These are phyloP conservation scores for Physella acuta DNA, from an alignment of 1,140 invertebrate species.

Conservation along the genomic window DNA sequence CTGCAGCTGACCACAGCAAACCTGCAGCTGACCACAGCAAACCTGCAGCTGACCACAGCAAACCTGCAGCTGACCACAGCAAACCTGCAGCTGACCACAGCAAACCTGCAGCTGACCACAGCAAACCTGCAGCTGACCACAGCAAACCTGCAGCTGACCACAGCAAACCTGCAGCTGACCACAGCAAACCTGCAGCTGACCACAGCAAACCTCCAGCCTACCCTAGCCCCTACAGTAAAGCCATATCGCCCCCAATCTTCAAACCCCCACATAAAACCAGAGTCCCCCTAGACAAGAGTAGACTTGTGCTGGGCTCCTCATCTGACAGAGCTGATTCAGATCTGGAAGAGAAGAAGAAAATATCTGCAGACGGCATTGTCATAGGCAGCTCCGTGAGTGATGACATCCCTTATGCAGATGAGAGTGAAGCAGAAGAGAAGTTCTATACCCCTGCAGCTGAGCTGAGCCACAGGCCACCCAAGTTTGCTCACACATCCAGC, in stretches of 20 bases:
- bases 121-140: not conserved
- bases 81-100: no score
- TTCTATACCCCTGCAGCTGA: conserved; percentile 50
- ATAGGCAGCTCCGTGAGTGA: conserved; percentile 21
- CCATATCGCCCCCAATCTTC: not conserved
- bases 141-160: conserved; percentile 3
- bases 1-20: no score
- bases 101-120: no score
- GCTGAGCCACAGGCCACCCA: conserved; percentile 30
- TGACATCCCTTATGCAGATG: conserved; percentile 56
- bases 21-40: no score
- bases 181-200: conserved; percentile 4
- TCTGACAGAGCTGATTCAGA: conserved; percentile 29
- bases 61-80: no score
- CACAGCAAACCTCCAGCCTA: not conserved
- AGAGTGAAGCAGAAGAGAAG: conserved; percentile 48
- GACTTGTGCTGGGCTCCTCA: conserved; percentile 27
- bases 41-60: no score
- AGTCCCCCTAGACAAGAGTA: conserved; percentile 28
- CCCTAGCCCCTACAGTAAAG: not conserved
- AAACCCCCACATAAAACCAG: conserved; percentile 18
- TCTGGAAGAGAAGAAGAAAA: conserved; percentile 34
- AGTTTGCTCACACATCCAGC: no score
- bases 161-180: not conserved
- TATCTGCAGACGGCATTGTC: conserved; percentile 38